Evolutionary conservation across 2,797 vertebrate genomes (phyloP), one percentile per base, ranked within the genome.

Genomic region (Leucoraja ocellata): DNA sequence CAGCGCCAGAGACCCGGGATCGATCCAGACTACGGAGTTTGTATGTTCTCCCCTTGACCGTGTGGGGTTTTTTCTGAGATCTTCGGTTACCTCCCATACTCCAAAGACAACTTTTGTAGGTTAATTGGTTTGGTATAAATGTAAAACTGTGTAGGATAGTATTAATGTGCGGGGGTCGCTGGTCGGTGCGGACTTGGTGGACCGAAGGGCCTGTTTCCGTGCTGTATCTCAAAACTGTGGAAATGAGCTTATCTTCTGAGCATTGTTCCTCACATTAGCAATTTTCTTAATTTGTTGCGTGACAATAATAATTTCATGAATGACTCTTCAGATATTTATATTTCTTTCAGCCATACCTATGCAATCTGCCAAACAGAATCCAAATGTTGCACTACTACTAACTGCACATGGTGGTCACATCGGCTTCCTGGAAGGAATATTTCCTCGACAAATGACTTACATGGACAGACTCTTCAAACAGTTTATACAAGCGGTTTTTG

Each of bases 401-500:
- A 99, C 99, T 94, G 97, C 97, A 25, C 98, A 98, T 0, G 99
- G 99, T 28, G 99, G 99, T 96, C 99, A 99, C 94, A 99, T 99
- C 94, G 99, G 99, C 94, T 99, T 99, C 96, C 97, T 99, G 94
- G 99, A 99, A 95, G 99, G 99, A 93, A 95, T 99, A 94, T 99
- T 98, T 98, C 99, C 99, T 36, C 96, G 99, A 93, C 97, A 97
- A 94, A 98, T 97, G 96, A 99, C 98, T 91, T 99, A 99, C 95
- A 99, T 99, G 99, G 99, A 99, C 96, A 97, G 99, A 93, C 98
- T 99, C 95, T 99, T 99, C 96, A 98, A 98, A 95, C 99, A 99
- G 96, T 99, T 99, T 94, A 96, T 98, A n/a, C 97, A 98, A 95
- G 99, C 98, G 5, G 95, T 99, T 94, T 97, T 99, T 74, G 98